Evolutionary conservation across 1,140 invertebrate genomes (phyloP), one percentile per base, ranked within the genome.

Genomic region (Cecropterus lyciades): DNA sequence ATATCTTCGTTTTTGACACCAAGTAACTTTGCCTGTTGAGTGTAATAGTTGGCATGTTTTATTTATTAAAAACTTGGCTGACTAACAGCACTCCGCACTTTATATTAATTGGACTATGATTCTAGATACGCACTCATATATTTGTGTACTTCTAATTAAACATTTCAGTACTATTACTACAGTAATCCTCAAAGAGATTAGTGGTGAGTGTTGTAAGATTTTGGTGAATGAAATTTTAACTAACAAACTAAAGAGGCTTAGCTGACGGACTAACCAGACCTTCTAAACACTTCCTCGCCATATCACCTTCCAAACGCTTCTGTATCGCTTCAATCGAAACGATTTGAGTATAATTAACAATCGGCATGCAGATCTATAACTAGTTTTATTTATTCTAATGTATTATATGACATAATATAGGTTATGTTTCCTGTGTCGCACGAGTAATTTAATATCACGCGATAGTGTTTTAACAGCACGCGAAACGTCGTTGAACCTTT

Each of bases 171-270:
- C 55, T 80, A 77, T 80, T 80, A 82, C 85, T 78, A 87, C 85
- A 81, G 85, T 91, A 91, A 84, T 80, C 75, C 77, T 79, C 80
- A 79, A 83, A 81, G 83, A 80, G 72, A 75, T 91, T 87, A 89
- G 89, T 91, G 89, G 89, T 89, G 89, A 91, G 89, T 91, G 84
- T 88, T 88, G 85, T 87, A 77, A 77, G 80, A 85, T 87, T 87
- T 84, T 87, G 82, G 81, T 69, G 77, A 84, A 80, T 70, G 66
- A 81, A 63, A 55, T 77, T 76, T 69, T 82, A 63, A 85, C 82
- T 87, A 87, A 87, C 79, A 70, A 72, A 69, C 69, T 70, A 59
- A 64, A 74, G 42, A 45, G 24, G 84, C 84, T 86, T 86, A 20
- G 72, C 72, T 73, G 75, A 73, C 78, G 30, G 71, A 87, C 82